phyloP scores from a whole-genome alignment of 2,797 vertebrate species.

The Falco novaeseelandiae region DNA sequence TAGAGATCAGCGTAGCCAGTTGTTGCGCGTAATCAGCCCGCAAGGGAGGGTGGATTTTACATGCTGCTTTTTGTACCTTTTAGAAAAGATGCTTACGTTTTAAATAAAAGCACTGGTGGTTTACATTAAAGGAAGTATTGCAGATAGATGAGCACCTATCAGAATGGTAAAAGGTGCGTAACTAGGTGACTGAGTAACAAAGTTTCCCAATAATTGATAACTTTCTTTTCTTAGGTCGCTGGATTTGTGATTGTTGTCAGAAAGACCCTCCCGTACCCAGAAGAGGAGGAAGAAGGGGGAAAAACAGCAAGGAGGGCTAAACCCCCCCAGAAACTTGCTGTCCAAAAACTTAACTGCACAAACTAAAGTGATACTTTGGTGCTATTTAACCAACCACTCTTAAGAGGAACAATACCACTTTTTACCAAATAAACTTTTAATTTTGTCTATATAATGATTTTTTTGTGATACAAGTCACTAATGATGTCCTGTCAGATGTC shows the following conservation, averaged over 20 bases:
- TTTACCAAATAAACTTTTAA: slow-evolving; percentile 78
- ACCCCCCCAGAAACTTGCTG: not conserved
- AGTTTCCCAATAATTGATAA: slow-evolving; percentile 62
- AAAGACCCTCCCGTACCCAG: slow-evolving; percentile 86
- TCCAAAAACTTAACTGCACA: slow-evolving; percentile 58
- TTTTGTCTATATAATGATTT: slow-evolving; percentile 52
- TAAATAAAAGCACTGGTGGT: not conserved
- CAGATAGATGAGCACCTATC: not conserved
- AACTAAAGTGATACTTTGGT: slow-evolving; percentile 71
- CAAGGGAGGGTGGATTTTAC: not conserved
- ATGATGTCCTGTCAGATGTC: not conserved
- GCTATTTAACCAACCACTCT: slow-evolving; percentile 75
- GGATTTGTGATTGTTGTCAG: slow-evolving; percentile 96
- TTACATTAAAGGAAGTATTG: not conserved
- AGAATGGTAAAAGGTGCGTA: not conserved
- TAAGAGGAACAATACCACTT: slow-evolving; percentile 71
- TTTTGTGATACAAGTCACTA: slow-evolving; percentile 19
- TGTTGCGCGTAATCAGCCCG: not conserved
- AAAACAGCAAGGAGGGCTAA: slow-evolving; percentile 90
- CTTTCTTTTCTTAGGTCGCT: slow-evolving; percentile 87
- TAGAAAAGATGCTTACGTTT: not conserved
- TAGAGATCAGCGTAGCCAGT: not conserved
- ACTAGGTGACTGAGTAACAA: not conserved
- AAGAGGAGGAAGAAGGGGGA: slow-evolving; percentile 87
- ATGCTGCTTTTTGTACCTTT: not conserved